These are phyloP conservation scores for Seriola dumerili DNA, from an alignment of 2,113 vertebrate species.

Conservation along the genomic window DNA sequence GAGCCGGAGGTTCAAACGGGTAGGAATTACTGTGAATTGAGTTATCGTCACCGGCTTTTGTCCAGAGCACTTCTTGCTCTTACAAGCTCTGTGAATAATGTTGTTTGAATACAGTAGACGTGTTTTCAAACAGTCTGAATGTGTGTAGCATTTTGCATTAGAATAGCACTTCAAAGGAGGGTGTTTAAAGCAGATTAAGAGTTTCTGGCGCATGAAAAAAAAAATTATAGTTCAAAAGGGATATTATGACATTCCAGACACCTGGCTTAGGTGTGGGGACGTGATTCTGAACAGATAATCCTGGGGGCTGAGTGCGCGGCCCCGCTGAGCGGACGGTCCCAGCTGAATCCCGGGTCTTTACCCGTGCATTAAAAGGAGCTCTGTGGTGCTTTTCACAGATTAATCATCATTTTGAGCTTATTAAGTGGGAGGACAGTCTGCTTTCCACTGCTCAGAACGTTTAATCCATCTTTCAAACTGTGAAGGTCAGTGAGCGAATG, in stretches of 20 bases:
- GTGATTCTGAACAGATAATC: constrained; percentile 60
- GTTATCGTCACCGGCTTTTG: constrained; percentile 80
- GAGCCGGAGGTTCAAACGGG: constrained; percentile 79
- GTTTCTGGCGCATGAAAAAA: constrained; percentile 35
- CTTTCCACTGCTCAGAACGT: constrained; percentile 76
- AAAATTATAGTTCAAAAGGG: constrained; percentile 50
- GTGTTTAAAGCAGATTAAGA: constrained; percentile 39
- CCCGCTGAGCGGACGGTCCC: constrained; percentile 59
- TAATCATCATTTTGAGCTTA: constrained; percentile 86
- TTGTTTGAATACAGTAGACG: constrained; percentile 38
- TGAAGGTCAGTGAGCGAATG: constrained; percentile 84
- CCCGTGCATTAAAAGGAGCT: constrained; percentile 74
- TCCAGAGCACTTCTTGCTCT: constrained; percentile 65
- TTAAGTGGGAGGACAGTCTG: constrained; percentile 83
- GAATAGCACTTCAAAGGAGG: constrained; percentile 57
- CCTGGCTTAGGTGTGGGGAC: constrained; percentile 59
- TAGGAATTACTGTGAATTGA: constrained; percentile 82
- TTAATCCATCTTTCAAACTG: constrained; percentile 85
- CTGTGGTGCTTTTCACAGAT: constrained; percentile 78
- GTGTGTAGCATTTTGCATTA: constrained; percentile 16
- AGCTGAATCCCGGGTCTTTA: constrained; percentile 71
- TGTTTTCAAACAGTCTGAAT: constrained; percentile 39
- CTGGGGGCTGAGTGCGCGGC: constrained; percentile 42
- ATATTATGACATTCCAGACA: constrained; percentile 49
- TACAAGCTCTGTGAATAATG: constrained; percentile 54